Conservation (phyloP, 1,140 invertebrate species). For the Bombus polaris region DNA sequence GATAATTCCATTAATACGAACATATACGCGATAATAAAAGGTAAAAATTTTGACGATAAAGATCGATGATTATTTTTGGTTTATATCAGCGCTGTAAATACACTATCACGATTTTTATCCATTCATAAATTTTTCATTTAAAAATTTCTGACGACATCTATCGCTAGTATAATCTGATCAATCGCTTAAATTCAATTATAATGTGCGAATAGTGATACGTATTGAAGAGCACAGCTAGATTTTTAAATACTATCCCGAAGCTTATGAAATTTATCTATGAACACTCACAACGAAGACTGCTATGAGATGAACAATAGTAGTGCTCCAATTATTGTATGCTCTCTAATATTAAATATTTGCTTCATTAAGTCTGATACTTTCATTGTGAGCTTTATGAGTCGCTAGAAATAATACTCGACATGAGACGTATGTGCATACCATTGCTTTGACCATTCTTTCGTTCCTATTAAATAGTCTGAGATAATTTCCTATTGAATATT, state of each 20-base stretch:
- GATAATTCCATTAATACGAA: conserved; percentile 5
- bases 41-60: background rate
- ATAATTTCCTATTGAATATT: background rate
- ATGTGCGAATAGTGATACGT: background rate
- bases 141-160: background rate
- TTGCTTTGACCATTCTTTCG: background rate
- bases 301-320: background rate
- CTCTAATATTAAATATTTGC: background rate
- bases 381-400: background rate
- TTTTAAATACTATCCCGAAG: background rate
- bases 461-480: background rate
- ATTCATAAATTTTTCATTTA: background rate
- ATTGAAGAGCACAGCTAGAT: background rate
- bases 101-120: background rate
- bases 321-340: background rate
- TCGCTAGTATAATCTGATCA: background rate
- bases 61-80: background rate
- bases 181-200: background rate
- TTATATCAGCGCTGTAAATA: too few relatives aligned
- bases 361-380: background rate
- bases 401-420: background rate
- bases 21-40: background rate
- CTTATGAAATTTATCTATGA: background rate
- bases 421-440: background rate
- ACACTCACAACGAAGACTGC: too few relatives aligned